Base-by-base conservation (phyloP, 2,113 vertebrate species). In the Chaetops frenatus region DNA sequence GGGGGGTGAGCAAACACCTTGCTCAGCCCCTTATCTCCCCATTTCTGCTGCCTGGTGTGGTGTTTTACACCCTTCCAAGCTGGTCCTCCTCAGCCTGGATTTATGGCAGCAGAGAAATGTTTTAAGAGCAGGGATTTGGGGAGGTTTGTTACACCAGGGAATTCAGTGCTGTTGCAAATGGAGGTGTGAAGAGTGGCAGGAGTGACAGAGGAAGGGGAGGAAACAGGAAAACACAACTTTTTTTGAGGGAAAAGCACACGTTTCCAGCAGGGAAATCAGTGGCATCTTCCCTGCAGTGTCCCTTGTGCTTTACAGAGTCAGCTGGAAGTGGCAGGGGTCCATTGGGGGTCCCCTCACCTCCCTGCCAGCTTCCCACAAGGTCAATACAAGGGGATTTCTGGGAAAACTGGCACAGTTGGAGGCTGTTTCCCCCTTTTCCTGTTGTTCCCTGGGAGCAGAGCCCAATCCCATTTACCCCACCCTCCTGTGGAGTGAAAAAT, bases 161-260 rank as follows among this genome's bases (percentile, higher is more conserved):
- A 57, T 84, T 90, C 10, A 35, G 47, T 4, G 31, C 14, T 3
- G 12, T 3, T 58, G 45, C 23, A 54, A 28, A 24, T 5, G 31
- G 12, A 42, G 53, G 9, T 6, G 40, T 19, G 51, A 50, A 12
- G 45, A 65, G 71, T 4, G 27, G 28, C 70, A 65, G 70, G 7
- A 67, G n/a, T 0, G 1, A 18, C 25, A 18, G 40, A 28, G 36
- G 27, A 25, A 51, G 11, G 31, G 58, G 22, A 58, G 36, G 35
- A 50, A 16, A 12, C 3, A 4, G 29, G 21, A 66, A 57, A 72
- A 65, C 12, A 22, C 50, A 50, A 65, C 29, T 66, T 50, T 67
- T 67, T 20, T n/a, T 24, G 25, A 28, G n/a, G 28, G 9, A 28
- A 64, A 57, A 27, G 4, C 0, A 7, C 13, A 0, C 24, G 8